These are phyloP conservation scores for Pandemis cinnamomeana DNA, from an alignment of 2,888 invertebrate genomes.

Conservation along the genomic window DNA sequence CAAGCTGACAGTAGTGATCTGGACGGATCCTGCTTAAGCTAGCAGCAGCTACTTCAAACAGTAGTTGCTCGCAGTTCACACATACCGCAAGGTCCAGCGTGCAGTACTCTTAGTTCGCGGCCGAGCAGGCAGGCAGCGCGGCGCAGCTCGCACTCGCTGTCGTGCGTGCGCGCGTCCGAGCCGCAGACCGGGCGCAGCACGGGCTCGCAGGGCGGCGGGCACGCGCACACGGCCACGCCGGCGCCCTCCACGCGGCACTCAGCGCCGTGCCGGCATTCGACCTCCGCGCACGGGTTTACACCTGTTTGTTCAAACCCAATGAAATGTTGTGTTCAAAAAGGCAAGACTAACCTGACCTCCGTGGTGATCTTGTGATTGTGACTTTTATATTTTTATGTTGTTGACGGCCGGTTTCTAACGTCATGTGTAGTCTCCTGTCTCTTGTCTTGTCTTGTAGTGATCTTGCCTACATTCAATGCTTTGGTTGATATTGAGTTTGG, in stretches of 20 bases:
- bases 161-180: conserved; percentile 92
- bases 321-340: too few relatives aligned
- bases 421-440: too few relatives aligned
- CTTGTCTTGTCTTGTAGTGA: too few relatives aligned
- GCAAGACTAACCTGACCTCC: too few relatives aligned
- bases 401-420: too few relatives aligned
- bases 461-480: too few relatives aligned
- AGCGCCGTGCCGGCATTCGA: conserved; percentile 91
- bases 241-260: conserved; percentile 92
- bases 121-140: conserved; percentile 88
- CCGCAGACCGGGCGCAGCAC: conserved; percentile 94
- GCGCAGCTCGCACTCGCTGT: conserved; percentile 92
- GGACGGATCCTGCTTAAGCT: too few relatives aligned
- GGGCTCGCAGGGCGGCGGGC: conserved; percentile 91
- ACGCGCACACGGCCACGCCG: conserved; percentile 92
- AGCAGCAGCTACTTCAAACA: too few relatives aligned
- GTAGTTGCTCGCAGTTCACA: not conserved
- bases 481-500: too few relatives aligned
- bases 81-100: conserved; percentile 80
- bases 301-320: conserved; percentile 74
- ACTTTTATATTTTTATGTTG: too few relatives aligned
- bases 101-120: conserved; percentile 73
- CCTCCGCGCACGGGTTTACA: conserved; percentile 92
- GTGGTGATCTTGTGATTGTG: too few relatives aligned
- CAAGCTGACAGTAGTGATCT: too few relatives aligned